Base-by-base conservation (phyloP, 2,113 vertebrate species). In the Perca schrenkii region DNA sequence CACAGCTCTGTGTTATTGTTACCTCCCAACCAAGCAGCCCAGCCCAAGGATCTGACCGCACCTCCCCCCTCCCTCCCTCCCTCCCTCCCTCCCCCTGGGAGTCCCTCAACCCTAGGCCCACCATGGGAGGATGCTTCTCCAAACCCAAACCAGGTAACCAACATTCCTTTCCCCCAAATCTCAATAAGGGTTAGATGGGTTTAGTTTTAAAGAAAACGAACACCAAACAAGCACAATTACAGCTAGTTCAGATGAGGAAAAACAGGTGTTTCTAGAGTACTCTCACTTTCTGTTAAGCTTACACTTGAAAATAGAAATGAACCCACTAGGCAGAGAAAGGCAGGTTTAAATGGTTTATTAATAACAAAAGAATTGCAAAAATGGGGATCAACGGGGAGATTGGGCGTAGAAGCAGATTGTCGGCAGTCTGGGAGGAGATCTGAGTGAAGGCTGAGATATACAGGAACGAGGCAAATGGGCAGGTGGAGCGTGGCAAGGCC, bases 121-220 rank as follows among this genome's bases (percentile, higher is more conserved):
- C 89, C 95, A 99, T 99, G 98, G 98, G 98, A 93, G 97, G 98
- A 96, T 99, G 98, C 94, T 97, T 99, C 96, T 99, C 98, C 93
- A 99, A 99, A 94, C 96, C 97, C 91, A 99, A 99, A 92, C 96
- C 97, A 98, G 98, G 98, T 97, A 94, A 96, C 69, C 36, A 54
- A 43, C 56, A 60, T 31, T 15, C 11, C 8, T 43, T 58, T 50
- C 49, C 21, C 13, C 6, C 7, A 43, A 43, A 22, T 53, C 19
- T 68, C n/a, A 67, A n/a, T 17, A 16, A 22, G n/a, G 28, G 3
- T 22, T 28, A 60, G 19, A 10, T 72, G 17, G 25, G 19, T 34
- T 50, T 16, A 40, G 19, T 64, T 4, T 22, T 3, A 52, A 25
- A 19, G 43, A 6, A 77, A 76, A 15, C 2, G 13, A 11, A 4